Conservation (phyloP, 2,113 vertebrate genomes). For the Ranitomeya imitator region DNA sequence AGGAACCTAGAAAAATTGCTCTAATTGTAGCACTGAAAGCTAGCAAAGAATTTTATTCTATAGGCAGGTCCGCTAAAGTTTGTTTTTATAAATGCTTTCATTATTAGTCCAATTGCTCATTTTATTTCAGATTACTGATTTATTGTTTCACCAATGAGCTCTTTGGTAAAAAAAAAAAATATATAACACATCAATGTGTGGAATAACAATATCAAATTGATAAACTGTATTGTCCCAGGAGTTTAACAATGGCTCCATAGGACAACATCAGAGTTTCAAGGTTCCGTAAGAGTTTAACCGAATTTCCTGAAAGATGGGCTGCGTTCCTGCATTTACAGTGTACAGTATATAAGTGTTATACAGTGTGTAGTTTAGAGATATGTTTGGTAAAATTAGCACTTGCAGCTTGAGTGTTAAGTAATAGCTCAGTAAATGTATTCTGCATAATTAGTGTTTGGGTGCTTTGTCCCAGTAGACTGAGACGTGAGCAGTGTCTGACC, state of each 20-base stretch:
- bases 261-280: background rate
- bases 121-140: background rate
- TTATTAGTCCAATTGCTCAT: background rate
- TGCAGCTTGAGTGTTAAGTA: constrained; percentile 33
- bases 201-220: background rate
- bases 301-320: background rate
- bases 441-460: constrained; percentile 54
- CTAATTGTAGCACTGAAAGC: too few relatives aligned
- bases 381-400: constrained; percentile 49
- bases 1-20: too few relatives aligned
- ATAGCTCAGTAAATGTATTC: constrained; percentile 49
- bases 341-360: constrained; percentile 49
- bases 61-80: too few relatives aligned
- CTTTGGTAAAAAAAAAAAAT: background rate
- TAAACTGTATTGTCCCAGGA: background rate
- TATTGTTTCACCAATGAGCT: too few relatives aligned
- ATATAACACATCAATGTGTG: background rate
- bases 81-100: background rate
- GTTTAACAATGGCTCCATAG: background rate
- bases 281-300: constrained; percentile 10
- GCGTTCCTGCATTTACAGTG: constrained; percentile 2
- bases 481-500: constrained; percentile 50
- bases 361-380: constrained; percentile 48
- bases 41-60: too few relatives aligned
- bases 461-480: constrained; percentile 7